Base-by-base conservation (phyloP, 2,113 vertebrate species). In the Microcebus ravelobensis region DNA sequence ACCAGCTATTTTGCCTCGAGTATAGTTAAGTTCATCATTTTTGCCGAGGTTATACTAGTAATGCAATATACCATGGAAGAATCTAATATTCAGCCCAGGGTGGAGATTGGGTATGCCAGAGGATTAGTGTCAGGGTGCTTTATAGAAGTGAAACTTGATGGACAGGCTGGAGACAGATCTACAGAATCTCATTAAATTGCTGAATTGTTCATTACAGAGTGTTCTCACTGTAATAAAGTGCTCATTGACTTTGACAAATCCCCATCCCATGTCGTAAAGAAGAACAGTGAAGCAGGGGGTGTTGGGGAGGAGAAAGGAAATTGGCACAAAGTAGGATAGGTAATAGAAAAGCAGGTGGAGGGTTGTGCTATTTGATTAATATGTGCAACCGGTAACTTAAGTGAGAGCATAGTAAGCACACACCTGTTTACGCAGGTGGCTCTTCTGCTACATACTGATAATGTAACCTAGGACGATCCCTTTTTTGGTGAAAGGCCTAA, bases 221-320 rank as follows among this genome's bases (percentile, higher is more conserved):
- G 97, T 98, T 98, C 98, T 98, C 98, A 96, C 98, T 99, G 98
- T 99, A 99, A 99, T 99, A 99, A 99, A 99, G 99, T 99, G 98
- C 98, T 99, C 99, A 99, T 98, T 99, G 99, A 99, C 99, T 99
- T 99, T 99, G 98, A 99, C 98, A 99, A 99, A 99, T 99, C 98
- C 98, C 98, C 97, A 98, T 98, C 98, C 98, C 97, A 89, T 97
- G 96, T 98, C 97, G 98, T 98, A 97, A 98, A 98, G 98, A 98
- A 98, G 98, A 99, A 98, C 98, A 98, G 98, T 98, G 98, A 98
- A 98, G 97, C 97, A 97, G 98, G 87, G 94, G 79, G 94, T 98
- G 96, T 96, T 97, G 97, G 92, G 88, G 95, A 98, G 96, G 97
- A 98, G 98, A 94, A 86, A 98, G 97, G 97, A 98, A 98, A 98